Evolutionary conservation across 1,140 invertebrate genomes (phyloP).

Genomic region (Cydia amplana): DNA sequence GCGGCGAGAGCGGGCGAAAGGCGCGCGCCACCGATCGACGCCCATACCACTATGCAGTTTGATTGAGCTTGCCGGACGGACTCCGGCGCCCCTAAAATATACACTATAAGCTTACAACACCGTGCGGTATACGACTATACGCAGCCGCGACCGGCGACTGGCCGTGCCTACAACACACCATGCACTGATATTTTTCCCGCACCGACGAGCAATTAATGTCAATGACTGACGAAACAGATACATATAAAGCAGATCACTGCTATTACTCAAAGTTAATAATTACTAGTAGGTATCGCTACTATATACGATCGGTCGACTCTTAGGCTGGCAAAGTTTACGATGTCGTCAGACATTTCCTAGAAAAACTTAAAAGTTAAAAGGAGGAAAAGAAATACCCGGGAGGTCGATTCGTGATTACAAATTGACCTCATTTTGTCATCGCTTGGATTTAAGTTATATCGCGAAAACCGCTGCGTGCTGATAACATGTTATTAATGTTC

Average conservation of each 20-base stretch:
- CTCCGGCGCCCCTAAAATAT: conserved; percentile 55
- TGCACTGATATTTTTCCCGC: conserved; percentile 65
- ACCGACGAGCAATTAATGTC: conserved; percentile 62
- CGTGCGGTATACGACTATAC: conserved; percentile 24
- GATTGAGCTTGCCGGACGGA: conserved; percentile 40
- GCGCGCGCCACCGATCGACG: conserved; percentile 61
- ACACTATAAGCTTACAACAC: conserved; percentile 52
- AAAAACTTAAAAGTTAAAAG: background rate
- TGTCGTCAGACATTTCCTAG: background rate
- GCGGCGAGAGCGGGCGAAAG: conserved; percentile 46
- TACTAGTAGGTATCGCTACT: conserved; percentile 36
- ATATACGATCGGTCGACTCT: background rate
- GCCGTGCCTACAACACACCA: conserved; percentile 46
- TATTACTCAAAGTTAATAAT: conserved; percentile 53
- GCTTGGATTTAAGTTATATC: no score
- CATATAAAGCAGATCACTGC: conserved; percentile 51
- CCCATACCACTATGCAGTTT: conserved; percentile 63
- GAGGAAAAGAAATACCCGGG: background rate
- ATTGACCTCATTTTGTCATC: no score
- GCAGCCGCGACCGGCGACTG: conserved; percentile 44
- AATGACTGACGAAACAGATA: conserved; percentile 62
- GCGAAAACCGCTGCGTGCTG: no score
- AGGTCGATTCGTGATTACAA: no score
- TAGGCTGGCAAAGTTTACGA: background rate
- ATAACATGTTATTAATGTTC: no score